Evolutionary conservation across 2,888 invertebrate genomes (phyloP).

Genomic region (Heteromurus nitidus): DNA sequence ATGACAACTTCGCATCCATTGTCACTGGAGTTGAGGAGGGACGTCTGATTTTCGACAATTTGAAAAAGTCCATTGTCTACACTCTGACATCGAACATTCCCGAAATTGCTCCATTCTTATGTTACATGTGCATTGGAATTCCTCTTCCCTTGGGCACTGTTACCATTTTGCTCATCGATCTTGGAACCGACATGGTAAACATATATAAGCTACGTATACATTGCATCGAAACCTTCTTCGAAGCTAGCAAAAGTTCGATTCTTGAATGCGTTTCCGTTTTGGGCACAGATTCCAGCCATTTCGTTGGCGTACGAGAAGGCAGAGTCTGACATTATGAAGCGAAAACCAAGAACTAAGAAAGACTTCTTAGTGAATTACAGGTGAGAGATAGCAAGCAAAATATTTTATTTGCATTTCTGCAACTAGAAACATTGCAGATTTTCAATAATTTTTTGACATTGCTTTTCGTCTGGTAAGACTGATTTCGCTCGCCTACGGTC

Average conservation of each 20-base stretch:
- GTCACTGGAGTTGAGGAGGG: conserved; percentile 87
- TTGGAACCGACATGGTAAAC: conserved; percentile 94
- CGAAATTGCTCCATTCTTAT: conserved; percentile 87
- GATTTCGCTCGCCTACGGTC: conserved; percentile 88
- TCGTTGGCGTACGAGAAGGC: conserved; percentile 84
- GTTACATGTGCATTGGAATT: conserved; percentile 95
- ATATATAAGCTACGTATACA: too few species aligned
- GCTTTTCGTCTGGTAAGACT: conserved; percentile 77
- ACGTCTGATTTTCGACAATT: conserved; percentile 96
- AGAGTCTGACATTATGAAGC: conserved; percentile 85
- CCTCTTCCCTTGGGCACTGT: conserved; percentile 97
- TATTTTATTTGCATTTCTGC: too few species aligned
- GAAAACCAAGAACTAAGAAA: conserved; percentile 79
- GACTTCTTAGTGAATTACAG: conserved; percentile 83
- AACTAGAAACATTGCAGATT: too few species aligned
- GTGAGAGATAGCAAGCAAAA: conserved; percentile 70
- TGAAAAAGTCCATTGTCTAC: conserved; percentile 97
- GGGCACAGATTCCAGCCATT: conserved; percentile 81
- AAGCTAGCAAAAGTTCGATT: not conserved
- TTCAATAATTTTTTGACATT: too few species aligned
- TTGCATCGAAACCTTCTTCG: too few species aligned
- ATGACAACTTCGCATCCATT: conserved; percentile 86
- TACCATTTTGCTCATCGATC: conserved; percentile 98
- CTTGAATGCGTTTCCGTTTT: not conserved
- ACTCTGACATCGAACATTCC: conserved; percentile 98